Evolutionary conservation across 2,113 vertebrate species (phyloP).

Genomic region (Sterrhoptilus dennistouni): DNA sequence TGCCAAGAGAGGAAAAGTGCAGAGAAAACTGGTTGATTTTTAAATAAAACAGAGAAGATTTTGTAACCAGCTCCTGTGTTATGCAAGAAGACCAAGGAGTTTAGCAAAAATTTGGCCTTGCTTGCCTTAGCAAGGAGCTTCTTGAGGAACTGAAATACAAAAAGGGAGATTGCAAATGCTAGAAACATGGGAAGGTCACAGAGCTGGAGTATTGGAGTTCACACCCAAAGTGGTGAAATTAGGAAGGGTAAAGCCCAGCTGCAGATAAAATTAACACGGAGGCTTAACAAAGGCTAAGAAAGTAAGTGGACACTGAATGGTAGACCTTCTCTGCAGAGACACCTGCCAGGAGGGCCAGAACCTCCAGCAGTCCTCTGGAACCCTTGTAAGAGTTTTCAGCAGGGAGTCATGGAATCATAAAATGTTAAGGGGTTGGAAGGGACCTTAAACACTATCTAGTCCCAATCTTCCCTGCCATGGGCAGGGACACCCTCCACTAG

Average conservation of each 20-base stretch:
- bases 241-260: neutral
- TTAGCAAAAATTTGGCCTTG: neutral
- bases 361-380: neutral
- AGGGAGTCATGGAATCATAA: neutral
- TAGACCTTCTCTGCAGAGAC: neutral
- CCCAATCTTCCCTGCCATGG: neutral
- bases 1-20: neutral
- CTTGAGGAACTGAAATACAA: neutral
- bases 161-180: neutral
- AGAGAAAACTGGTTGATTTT: neutral
- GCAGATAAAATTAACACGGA: neutral
- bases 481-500: neutral
- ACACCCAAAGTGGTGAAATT: neutral
- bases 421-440: neutral
- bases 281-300: neutral
- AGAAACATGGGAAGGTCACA: neutral
- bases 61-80: neutral
- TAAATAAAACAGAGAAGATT: neutral
- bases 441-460: neutral
- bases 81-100: neutral
- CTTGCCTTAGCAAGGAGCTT: neutral
- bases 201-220: neutral
- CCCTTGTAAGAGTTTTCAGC: neutral
- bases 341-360: neutral
- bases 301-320: neutral